A percentile compares a stretch with the other conserved stretches of the same genome.
Conservation (phyloP, 2,113 vertebrate genomes). For the Arothron firmamentum region DNA sequence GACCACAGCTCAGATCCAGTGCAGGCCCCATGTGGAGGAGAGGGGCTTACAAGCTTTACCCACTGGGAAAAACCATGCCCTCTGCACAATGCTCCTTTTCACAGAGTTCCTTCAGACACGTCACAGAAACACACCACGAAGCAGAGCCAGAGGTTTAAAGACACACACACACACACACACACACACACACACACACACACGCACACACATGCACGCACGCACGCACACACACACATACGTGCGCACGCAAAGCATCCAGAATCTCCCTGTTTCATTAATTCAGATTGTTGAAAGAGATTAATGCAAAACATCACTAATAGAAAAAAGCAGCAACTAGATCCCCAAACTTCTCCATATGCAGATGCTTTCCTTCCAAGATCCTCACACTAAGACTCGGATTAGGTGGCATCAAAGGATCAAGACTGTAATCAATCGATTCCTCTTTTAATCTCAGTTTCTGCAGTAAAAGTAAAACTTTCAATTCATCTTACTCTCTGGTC, state of each 20-base stretch:
- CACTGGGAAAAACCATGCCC: slow-evolving; percentile 63
- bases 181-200: not conserved
- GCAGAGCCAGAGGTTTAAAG: slow-evolving; percentile 50
- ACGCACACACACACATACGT: slow-evolving; percentile 8
- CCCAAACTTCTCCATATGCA: slow-evolving; percentile 57
- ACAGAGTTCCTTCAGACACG: slow-evolving; percentile 44
- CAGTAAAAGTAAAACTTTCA: slow-evolving; percentile 50
- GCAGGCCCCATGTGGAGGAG: slow-evolving; percentile 61
- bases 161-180: slow-evolving; percentile 5
- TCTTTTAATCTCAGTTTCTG: slow-evolving; percentile 31
- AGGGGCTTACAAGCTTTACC: slow-evolving; percentile 64
- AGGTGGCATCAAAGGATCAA: slow-evolving; percentile 60
- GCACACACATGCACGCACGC: slow-evolving; percentile 4
- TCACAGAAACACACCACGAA: slow-evolving; percentile 58
- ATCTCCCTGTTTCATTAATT: slow-evolving; percentile 46
- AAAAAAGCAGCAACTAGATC: slow-evolving; percentile 36
- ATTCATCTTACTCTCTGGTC: slow-evolving; percentile 21
- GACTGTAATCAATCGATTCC: slow-evolving; percentile 51
- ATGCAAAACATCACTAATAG: slow-evolving; percentile 44
- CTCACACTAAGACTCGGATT: slow-evolving; percentile 62
- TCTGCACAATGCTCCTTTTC: slow-evolving; percentile 74
- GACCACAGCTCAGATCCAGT: slow-evolving; percentile 54
- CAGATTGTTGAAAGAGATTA: slow-evolving; percentile 58
- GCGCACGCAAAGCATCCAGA: not conserved
- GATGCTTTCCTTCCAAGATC: slow-evolving; percentile 56